Conservation (phyloP, 2,797 vertebrate species). For the Poeciliopsis presidionis region DNA sequence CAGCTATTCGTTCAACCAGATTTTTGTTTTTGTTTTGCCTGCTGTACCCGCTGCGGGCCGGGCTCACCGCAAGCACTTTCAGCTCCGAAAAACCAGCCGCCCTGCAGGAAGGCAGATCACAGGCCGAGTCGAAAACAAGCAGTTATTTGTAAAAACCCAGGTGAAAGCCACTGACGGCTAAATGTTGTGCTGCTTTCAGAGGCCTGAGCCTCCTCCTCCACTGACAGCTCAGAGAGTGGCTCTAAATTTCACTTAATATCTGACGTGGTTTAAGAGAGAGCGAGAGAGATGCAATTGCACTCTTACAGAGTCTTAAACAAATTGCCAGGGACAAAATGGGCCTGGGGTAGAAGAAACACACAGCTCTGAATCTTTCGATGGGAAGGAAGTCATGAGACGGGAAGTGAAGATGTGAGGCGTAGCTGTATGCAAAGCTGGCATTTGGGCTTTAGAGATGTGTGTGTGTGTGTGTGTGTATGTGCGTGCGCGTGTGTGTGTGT, state of each 20-base stretch:
- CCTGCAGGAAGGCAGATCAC: slow-evolving; percentile 21
- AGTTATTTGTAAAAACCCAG: slow-evolving; percentile 6
- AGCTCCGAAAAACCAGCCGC: slow-evolving; percentile 8
- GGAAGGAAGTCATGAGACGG: neutral
- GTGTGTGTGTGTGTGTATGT: no score
- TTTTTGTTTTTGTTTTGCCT: neutral
- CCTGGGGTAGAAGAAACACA: neutral
- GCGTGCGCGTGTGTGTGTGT: neutral
- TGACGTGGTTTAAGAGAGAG: slow-evolving; percentile 9
- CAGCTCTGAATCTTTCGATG: slow-evolving; percentile 1
- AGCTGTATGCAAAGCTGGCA: slow-evolving; percentile 4
- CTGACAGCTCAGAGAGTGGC: slow-evolving; percentile 13
- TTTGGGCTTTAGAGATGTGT: slow-evolving; percentile 3
- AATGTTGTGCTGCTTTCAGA: slow-evolving; percentile 13
- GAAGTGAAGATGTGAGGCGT: neutral
- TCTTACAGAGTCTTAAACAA: neutral
- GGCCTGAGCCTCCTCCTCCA: neutral
- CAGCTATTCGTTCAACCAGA: neutral
- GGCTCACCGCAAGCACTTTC: neutral
- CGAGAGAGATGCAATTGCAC: neutral
- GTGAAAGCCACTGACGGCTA: neutral
- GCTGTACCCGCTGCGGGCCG: neutral
- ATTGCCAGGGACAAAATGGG: neutral
- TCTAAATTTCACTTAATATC: slow-evolving; percentile 21
- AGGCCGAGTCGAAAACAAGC: neutral